phyloP scores from a whole-genome alignment of 2,113 vertebrate genomes.

The Tapirus terrestris region DNA sequence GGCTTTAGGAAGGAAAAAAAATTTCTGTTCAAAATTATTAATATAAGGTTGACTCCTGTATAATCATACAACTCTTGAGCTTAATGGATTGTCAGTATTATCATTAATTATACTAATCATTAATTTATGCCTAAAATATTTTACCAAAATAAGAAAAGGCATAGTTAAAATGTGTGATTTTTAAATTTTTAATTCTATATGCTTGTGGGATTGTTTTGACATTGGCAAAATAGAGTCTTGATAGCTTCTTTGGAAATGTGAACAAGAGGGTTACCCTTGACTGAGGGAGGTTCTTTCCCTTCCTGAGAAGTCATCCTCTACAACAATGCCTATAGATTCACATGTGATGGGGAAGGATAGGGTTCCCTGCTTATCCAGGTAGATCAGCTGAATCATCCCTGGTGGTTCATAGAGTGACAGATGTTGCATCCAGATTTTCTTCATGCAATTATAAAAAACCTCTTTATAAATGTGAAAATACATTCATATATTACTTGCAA shows the following conservation, averaged over 20 bases:
- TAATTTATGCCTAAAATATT: background rate
- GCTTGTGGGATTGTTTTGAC: background rate
- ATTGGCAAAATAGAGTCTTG: conserved; percentile 2
- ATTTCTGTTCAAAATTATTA: background rate
- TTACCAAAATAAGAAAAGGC: background rate
- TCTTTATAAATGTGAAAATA: conserved; percentile 15
- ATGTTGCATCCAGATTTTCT: background rate
- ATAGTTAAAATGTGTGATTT: background rate
- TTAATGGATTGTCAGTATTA: conserved; percentile 28
- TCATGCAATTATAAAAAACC: background rate
- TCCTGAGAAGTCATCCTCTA: background rate
- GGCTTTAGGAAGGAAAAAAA: background rate
- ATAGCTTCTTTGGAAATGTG: background rate
- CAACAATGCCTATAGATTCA: background rate
- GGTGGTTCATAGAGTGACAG: background rate
- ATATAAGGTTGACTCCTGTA: background rate
- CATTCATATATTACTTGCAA: background rate
- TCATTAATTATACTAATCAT: background rate
- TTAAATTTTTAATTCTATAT: background rate
- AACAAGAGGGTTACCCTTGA: background rate
- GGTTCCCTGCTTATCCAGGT: background rate
- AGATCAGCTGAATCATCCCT: background rate
- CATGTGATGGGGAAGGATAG: no score
- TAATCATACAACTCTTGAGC: background rate
- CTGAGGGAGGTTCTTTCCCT: background rate